Percentiles rank a stretch among this genome's conserved stretches.
Conservation (phyloP, 2,113 vertebrate species). For the Nycticorax nycticorax region DNA sequence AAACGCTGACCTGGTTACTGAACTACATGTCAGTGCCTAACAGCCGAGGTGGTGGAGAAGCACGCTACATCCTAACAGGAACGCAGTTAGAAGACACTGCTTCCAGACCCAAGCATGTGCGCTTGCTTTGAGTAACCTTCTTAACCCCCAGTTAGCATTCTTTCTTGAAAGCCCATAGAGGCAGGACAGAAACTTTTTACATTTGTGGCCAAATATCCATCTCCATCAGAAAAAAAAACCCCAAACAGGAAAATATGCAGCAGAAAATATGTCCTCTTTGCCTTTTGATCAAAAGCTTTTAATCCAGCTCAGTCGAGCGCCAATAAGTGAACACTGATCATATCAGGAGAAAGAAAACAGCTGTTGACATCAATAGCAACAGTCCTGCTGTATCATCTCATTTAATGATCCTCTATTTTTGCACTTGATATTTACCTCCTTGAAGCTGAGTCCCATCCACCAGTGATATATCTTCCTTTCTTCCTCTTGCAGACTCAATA, state of each 20-base stretch:
- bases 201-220: background rate
- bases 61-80: background rate
- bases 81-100: background rate
- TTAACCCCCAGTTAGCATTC: background rate
- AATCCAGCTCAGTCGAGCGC: background rate
- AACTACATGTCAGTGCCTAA: background rate
- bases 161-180: background rate
- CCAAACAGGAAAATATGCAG: background rate
- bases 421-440: background rate
- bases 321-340: background rate
- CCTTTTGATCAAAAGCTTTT: background rate
- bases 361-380: background rate
- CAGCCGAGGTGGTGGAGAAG: background rate
- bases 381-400: background rate
- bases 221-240: background rate
- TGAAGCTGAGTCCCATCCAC: background rate
- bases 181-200: background rate
- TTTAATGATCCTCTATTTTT: background rate
- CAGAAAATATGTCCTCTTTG: background rate
- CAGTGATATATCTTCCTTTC: background rate
- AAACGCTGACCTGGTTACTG: background rate
- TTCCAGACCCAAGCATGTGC: background rate
- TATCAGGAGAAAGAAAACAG: background rate
- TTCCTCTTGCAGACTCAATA: background rate
- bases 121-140: background rate